These are phyloP conservation scores for Ecliptopera silaceata DNA, from an alignment of 2,888 invertebrate genomes.

Conservation along the genomic window DNA sequence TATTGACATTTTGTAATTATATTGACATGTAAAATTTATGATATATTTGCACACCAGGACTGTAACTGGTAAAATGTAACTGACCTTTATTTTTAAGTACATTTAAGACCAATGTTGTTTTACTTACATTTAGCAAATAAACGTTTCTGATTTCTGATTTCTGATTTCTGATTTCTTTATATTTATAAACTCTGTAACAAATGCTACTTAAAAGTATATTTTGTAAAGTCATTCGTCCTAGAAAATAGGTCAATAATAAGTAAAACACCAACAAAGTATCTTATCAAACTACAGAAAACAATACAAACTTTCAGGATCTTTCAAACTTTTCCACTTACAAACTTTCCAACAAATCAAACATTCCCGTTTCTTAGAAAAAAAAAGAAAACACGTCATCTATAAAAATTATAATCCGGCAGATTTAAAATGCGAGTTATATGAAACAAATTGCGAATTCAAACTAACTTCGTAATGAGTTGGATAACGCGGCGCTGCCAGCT, in stretches of 20 bases:
- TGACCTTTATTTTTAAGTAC: too few relatives aligned
- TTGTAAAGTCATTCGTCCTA: too few relatives aligned
- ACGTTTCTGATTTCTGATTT: too few relatives aligned
- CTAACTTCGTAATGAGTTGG: slow-evolving; percentile 40
- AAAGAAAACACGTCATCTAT: slow-evolving; percentile 9
- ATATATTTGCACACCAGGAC: too few relatives aligned
- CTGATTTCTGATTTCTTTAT: too few relatives aligned
- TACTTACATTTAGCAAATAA: too few relatives aligned
- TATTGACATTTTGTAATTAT: too few relatives aligned
- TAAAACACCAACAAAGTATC: background rate
- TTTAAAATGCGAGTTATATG: slow-evolving; percentile 9
- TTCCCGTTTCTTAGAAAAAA: background rate
- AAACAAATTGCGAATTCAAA: slow-evolving; percentile 25
- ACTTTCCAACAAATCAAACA: background rate
- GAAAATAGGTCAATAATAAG: background rate
- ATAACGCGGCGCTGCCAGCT: slow-evolving; percentile 60
- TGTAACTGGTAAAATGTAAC: too few relatives aligned
- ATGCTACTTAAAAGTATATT: too few relatives aligned
- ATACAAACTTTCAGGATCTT: background rate
- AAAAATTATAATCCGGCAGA: slow-evolving; percentile 20
- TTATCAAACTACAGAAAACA: background rate
- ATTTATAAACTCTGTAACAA: too few relatives aligned
- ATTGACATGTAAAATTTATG: too few relatives aligned
- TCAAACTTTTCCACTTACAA: background rate
- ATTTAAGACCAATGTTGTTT: too few relatives aligned